Base-by-base conservation (phyloP, 53 echinoderm and acorn worm genomes). In the Echinometra lucunter region DNA sequence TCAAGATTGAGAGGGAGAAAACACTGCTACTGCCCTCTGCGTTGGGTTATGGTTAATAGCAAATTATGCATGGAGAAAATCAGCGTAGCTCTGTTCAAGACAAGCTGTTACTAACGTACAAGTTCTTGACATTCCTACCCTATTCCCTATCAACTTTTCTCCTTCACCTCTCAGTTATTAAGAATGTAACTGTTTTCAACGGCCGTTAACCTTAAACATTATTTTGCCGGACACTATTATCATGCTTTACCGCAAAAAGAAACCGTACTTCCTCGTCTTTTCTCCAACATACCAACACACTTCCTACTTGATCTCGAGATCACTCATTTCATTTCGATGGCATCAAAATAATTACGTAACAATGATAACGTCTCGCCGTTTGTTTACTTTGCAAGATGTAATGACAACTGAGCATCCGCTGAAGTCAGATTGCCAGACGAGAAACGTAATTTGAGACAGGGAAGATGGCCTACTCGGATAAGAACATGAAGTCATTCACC, bases 311-410 rank as follows among this genome's bases (percentile, higher is more conserved):
- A 53, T 53, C 74, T 74, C 37, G 27, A 45, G n/a, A 49, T 25
- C 85, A 28, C 30, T 27, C 85, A 3, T 85, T 25, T 7, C 49
- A n/a, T 28, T 49, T 40, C 85, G 49, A 85, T 85, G 85, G 28
- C 85, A 85, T 85, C 85, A 85, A n/a, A 81, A 85, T 49, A 28
- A 85, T 85, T 85, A 85, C 85, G 85, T 85, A 85, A 85, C 30
- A 47, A 47, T 85, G 85, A 85, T 85, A 85, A 28, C 45, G 16
- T 27, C 49, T 85, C n/a, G 3, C 49, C 17, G 18, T 45, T 45
- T 85, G 85, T 85, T 85, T 85, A 85, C 49, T 85, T 45, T 12
- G 85, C 18, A 25, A 85, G 81, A 81, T 81, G 18, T 85, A 49
- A 85, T 49, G 49, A 16, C 49, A 49, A 85, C 2, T 85, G 45